Evolutionary conservation across 2,888 invertebrate genomes (phyloP).

Genomic region (Sphinx pinastri): DNA sequence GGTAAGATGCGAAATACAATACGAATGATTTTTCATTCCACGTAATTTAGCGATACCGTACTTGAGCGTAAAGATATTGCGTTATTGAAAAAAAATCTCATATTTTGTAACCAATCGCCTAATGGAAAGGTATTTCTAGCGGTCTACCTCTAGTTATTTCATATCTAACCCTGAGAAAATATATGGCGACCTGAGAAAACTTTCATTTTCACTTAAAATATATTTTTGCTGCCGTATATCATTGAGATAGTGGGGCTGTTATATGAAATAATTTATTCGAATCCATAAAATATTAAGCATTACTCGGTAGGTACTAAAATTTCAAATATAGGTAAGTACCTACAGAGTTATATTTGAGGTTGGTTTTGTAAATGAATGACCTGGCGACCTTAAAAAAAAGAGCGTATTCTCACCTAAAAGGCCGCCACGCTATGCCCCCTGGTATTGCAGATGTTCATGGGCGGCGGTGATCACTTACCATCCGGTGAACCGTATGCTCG

Average conservation of each 20-base stretch:
- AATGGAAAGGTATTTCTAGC: constrained; percentile 16
- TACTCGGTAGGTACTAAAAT: no score
- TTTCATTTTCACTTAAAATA: neutral
- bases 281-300: no score
- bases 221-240: neutral
- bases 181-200: constrained; percentile 6
- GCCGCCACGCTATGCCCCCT: no score
- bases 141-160: constrained; percentile 4
- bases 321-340: neutral
- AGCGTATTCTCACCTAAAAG: no score
- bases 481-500: no score
- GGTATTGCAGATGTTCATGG: no score
- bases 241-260: neutral
- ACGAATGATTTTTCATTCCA: constrained; percentile 34
- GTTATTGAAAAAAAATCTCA: constrained; percentile 32
- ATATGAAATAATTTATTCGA: no score
- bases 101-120: constrained; percentile 37
- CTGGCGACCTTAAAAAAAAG: no score
- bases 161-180: constrained; percentile 14
- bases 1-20: constrained; percentile 31
- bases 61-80: constrained; percentile 27
- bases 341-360: neutral
- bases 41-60: constrained; percentile 33
- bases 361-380: neutral
- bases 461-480: no score